Evolutionary conservation across 2,113 vertebrate species (phyloP).

Genomic region (Psammodynastes pulverulentus): DNA sequence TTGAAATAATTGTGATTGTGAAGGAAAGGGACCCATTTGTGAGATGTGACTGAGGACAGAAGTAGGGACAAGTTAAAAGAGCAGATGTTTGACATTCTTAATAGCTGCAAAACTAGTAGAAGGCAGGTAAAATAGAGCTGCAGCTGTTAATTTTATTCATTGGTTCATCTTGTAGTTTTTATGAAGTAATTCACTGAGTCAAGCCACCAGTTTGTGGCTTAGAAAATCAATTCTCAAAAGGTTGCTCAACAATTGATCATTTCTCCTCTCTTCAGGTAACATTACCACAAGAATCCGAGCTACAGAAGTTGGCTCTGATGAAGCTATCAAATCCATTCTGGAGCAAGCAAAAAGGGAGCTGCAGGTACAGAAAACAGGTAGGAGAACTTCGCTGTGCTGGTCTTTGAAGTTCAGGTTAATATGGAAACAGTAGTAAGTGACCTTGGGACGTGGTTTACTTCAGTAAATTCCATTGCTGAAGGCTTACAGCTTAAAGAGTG

Average conservation of each 20-base stretch:
- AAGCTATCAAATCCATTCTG: conserved; percentile 95
- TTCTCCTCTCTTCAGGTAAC: conserved; percentile 77
- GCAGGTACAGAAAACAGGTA: conserved; percentile 95
- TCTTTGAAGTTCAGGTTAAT: conserved; percentile 17
- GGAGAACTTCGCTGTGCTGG: not conserved
- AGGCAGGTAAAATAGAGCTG: not conserved
- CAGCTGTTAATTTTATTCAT: not conserved
- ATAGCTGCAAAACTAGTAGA: not conserved
- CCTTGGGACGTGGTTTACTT: not conserved
- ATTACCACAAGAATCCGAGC: conserved; percentile 90
- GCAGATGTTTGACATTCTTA: not conserved
- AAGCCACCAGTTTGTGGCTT: not conserved
- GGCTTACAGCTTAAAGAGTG: not conserved
- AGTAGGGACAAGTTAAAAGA: not conserved
- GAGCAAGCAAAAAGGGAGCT: conserved; percentile 96
- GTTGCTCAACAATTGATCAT: not conserved
- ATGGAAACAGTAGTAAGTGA: not conserved
- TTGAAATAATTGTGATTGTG: not conserved
- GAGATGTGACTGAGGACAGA: not conserved
- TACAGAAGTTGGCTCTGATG: conserved; percentile 87
- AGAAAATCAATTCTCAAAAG: not conserved
- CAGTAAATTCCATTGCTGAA: too few species aligned
- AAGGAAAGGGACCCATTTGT: not conserved
- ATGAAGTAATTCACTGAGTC: not conserved
- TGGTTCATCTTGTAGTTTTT: not conserved